These are phyloP conservation scores for Athene cunicularia DNA, from an alignment of 2,113 vertebrate species.

Conservation along the genomic window DNA sequence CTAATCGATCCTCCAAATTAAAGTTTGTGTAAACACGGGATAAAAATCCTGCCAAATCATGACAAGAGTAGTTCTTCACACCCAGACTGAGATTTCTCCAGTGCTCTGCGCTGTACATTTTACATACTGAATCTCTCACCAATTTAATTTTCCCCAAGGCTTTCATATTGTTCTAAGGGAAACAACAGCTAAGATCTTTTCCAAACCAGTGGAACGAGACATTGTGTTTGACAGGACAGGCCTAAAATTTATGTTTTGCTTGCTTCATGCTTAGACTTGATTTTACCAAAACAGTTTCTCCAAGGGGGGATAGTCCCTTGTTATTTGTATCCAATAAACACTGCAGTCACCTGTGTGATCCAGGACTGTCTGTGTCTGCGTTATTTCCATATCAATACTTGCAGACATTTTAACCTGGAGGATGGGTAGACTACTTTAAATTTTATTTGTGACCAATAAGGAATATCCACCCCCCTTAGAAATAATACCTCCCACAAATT, in stretches of 20 bases:
- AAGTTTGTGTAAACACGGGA: neutral
- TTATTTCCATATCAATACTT: neutral
- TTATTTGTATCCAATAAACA: slow-evolving; percentile 56
- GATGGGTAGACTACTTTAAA: neutral
- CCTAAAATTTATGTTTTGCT: slow-evolving; percentile 68
- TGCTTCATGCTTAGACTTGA: slow-evolving; percentile 70
- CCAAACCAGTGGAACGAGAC: slow-evolving; percentile 67
- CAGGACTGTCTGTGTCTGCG: neutral
- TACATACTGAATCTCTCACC: neutral
- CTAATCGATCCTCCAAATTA: neutral
- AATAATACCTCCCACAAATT: neutral
- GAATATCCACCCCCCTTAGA: neutral
- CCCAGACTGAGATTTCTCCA: neutral
- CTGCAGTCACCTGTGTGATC: slow-evolving; percentile 21
- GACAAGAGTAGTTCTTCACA: neutral
- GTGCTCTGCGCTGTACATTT: neutral
- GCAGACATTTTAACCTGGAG: neutral
- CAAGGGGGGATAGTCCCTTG: slow-evolving; percentile 14
- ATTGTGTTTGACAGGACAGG: slow-evolving; percentile 50
- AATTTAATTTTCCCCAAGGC: slow-evolving; percentile 10
- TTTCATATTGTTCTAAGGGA: slow-evolving; percentile 29
- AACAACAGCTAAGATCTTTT: slow-evolving; percentile 41
- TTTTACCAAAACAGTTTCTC: slow-evolving; percentile 41
- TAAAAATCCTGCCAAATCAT: neutral
- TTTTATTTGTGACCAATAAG: neutral